These are phyloP conservation scores for Apodemia hepburni DNA, from an alignment of 2,888 invertebrate species.

Conservation along the genomic window DNA sequence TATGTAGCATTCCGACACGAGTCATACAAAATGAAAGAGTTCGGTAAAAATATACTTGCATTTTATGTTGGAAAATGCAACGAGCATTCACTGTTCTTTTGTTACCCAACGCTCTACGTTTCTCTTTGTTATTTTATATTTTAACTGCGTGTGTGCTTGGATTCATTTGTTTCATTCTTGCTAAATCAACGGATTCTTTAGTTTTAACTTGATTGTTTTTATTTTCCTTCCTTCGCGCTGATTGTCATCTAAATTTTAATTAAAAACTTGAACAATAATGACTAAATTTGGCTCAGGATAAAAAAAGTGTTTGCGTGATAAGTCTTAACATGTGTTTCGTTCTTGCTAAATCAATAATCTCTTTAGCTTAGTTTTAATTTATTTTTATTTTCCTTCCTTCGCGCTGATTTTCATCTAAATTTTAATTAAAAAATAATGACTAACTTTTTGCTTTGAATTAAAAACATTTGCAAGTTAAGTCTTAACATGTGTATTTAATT, in stretches of 20 bases:
- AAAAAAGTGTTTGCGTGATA: background rate
- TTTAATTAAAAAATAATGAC: slow-evolving; percentile 1
- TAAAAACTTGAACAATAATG: background rate
- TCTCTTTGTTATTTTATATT: slow-evolving; percentile 40
- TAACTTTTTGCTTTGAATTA: background rate
- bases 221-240: slow-evolving; percentile 13
- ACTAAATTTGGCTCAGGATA: background rate
- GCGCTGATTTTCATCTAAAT: background rate
- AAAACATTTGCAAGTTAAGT: slow-evolving; percentile 19
- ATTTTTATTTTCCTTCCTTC: slow-evolving; percentile 23
- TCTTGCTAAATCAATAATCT: slow-evolving; percentile 37
- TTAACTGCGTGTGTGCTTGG: slow-evolving; percentile 38
- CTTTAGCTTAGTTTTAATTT: slow-evolving; percentile 32
- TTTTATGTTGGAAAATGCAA: slow-evolving; percentile 41
- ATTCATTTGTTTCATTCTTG: slow-evolving; percentile 39
- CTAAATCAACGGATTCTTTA: slow-evolving; percentile 36
- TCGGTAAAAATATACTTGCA: slow-evolving; percentile 39
- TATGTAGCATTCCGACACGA: slow-evolving; percentile 41
- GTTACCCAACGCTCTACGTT: slow-evolving; percentile 36
- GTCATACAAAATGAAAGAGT: slow-evolving; percentile 42
- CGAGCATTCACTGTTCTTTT: slow-evolving; percentile 38
- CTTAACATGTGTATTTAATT: slow-evolving; percentile 26
- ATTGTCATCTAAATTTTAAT: slow-evolving; percentile 4
- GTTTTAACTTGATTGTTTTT: slow-evolving; percentile 33
- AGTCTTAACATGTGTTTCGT: slow-evolving; percentile 33